Conservation (phyloP, 2,797 vertebrate species). For the Malacoraja senta region DNA sequence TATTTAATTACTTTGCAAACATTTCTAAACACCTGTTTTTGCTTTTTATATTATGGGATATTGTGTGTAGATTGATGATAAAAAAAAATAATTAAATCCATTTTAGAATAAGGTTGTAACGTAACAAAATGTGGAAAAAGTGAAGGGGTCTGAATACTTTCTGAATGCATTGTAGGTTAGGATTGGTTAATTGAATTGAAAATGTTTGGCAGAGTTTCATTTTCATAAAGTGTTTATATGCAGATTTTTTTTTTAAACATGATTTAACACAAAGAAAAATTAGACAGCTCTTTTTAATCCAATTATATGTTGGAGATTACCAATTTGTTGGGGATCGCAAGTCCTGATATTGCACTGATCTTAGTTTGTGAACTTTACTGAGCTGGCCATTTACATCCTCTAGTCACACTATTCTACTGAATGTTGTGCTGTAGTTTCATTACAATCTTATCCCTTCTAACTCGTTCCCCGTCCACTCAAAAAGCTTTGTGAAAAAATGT, state of each 20-base stretch:
- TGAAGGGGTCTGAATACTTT: no score
- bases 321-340: background rate
- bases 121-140: no score
- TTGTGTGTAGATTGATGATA: no score
- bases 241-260: no score
- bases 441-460: background rate
- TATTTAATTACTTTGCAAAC: no score
- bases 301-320: background rate
- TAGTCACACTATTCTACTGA: background rate
- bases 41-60: no score
- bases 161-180: background rate
- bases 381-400: background rate
- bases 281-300: background rate
- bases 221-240: background rate
- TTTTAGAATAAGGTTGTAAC: no score
- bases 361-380: background rate
- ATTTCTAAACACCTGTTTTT: no score
- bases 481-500: background rate
- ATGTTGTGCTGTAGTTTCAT: background rate
- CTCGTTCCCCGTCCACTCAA: no score
- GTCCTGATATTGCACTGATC: background rate
- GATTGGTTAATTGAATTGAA: background rate
- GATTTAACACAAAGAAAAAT: background rate
- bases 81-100: no score
- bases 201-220: background rate